A percentile compares a stretch with the other conserved stretches of the same genome.
Evolutionary conservation across 2,113 vertebrate species (phyloP).

Genomic region (Ptilonorhynchus violaceus): DNA sequence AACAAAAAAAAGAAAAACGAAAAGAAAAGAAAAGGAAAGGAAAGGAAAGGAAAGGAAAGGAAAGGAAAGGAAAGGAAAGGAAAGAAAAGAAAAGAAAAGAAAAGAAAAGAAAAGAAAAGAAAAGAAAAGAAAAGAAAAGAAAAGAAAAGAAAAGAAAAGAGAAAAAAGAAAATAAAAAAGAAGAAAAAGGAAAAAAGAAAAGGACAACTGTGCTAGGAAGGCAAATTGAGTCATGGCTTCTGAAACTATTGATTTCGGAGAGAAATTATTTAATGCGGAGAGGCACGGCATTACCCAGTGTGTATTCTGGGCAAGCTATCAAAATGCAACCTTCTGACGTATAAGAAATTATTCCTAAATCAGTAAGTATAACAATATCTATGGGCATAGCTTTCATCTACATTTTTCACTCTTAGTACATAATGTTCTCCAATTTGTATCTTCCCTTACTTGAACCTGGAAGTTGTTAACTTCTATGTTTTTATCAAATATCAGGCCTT

Average conservation of each 20-base stretch:
- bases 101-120: too few species aligned
- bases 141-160: too few species aligned
- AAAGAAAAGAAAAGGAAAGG: neutral
- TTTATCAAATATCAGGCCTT: neutral
- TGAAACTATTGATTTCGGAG: neutral
- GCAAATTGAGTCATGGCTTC: neutral
- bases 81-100: neutral
- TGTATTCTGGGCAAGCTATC: neutral
- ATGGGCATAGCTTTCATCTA: neutral
- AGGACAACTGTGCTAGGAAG: neutral
- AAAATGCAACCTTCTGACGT: constrained; percentile 13
- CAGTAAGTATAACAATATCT: neutral
- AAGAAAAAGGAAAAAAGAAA: neutral
- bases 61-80: neutral
- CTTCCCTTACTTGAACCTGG: neutral
- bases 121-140: neutral
- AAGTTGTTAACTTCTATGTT: neutral
- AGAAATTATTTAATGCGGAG: constrained; percentile 9
- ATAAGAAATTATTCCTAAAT: constrained; percentile 9
- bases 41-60: neutral
- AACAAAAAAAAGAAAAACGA: neutral
- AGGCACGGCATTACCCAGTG: neutral
- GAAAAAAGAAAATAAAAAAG: neutral
- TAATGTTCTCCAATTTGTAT: neutral
- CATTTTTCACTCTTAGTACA: neutral